A percentile compares a stretch with the other conserved stretches of the same genome.
Conservation (phyloP, 1,140 invertebrate species). For the Gonioctena quinquepunctata region DNA sequence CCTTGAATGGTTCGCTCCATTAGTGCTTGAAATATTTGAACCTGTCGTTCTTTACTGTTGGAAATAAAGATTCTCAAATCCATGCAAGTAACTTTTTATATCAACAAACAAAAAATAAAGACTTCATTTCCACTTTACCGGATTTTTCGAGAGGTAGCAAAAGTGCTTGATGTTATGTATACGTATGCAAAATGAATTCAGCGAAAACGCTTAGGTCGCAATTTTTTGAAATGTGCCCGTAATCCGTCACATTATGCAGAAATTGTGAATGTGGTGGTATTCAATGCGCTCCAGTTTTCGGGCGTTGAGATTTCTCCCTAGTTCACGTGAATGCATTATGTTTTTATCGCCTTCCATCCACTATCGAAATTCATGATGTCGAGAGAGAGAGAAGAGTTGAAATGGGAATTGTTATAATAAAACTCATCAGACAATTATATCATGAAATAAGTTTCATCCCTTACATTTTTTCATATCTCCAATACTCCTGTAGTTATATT, state of each 20-base stretch:
- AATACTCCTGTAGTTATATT: too few species aligned
- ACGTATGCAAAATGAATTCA: constrained; percentile 41
- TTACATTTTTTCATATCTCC: too few species aligned
- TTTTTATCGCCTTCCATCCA: not conserved
- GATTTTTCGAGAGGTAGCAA: not conserved
- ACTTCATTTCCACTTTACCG: not conserved
- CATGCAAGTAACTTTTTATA: too few species aligned
- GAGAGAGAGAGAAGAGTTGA: too few species aligned
- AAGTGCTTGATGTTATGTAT: not conserved
- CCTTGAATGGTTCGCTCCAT: too few species aligned
- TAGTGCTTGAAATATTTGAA: too few species aligned
- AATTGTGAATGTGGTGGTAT: not conserved
- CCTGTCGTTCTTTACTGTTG: too few species aligned
- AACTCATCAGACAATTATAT: too few species aligned
- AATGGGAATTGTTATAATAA: too few species aligned
- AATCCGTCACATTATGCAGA: constrained; percentile 45
- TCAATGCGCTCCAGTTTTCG: not conserved
- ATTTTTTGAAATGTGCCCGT: constrained; percentile 42
- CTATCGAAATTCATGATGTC: too few species aligned
- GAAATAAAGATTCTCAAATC: too few species aligned
- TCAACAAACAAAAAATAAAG: not conserved
- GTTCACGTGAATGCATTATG: not conserved
- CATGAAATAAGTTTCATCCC: too few species aligned
- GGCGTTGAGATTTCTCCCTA: not conserved
- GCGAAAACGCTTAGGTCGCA: constrained; percentile 35